Evolutionary conservation across 2,113 vertebrate genomes (phyloP).

Genomic region (Calidris pugnax): DNA sequence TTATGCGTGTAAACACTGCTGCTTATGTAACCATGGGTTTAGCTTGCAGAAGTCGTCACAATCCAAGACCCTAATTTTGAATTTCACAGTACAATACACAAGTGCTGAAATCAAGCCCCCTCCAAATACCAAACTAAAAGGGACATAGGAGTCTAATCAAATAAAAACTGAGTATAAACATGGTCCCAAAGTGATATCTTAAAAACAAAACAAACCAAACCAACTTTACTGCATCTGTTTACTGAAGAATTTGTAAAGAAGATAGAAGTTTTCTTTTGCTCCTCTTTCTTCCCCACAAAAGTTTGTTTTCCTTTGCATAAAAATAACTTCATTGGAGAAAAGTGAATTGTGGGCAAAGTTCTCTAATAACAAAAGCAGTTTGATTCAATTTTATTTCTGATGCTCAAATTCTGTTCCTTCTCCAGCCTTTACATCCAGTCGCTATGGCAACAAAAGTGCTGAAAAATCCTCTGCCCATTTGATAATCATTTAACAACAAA

Average conservation of each 20-base stretch:
- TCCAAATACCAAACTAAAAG: neutral
- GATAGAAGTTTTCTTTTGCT: neutral
- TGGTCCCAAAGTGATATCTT: neutral
- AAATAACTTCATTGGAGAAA: neutral
- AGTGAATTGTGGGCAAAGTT: neutral
- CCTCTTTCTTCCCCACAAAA: too few species aligned
- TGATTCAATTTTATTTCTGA: constrained; percentile 24
- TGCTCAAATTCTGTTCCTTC: neutral
- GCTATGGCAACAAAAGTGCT: constrained; percentile 1
- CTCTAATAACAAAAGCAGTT: constrained; percentile 23
- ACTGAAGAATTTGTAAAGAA: neutral
- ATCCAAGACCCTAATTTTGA: neutral
- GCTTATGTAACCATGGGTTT: neutral
- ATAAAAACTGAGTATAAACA: neutral
- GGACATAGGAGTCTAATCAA: neutral
- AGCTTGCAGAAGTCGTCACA: neutral
- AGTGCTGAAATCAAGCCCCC: neutral
- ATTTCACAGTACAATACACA: neutral
- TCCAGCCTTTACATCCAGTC: neutral
- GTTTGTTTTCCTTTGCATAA: neutral
- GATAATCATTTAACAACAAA: constrained; percentile 31
- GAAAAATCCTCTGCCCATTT: constrained; percentile 15
- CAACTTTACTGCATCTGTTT: neutral
- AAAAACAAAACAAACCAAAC: neutral
- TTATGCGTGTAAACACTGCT: neutral